A percentile compares a stretch with the other conserved stretches of the same genome.
Evolutionary conservation across 2,888 invertebrate species (phyloP).

Genomic region (Rhodophaea formosa): DNA sequence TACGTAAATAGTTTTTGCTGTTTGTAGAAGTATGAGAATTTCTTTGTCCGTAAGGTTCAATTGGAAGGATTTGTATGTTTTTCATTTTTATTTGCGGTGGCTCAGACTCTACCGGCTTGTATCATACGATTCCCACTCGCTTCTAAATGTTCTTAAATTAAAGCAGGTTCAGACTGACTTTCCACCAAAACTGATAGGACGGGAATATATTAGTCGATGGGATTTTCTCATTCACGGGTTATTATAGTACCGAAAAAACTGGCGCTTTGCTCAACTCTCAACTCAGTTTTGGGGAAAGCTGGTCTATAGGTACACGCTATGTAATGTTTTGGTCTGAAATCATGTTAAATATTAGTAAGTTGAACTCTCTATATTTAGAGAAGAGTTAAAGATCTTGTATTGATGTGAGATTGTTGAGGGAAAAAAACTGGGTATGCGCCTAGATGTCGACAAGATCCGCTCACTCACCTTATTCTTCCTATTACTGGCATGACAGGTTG

Average conservation of each 20-base stretch:
- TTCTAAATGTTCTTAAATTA: neutral
- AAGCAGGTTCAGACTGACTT: neutral
- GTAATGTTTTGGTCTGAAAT: neutral
- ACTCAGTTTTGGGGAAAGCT: neutral
- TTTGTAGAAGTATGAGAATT: neutral
- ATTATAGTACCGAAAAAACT: too few species aligned
- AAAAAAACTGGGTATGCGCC: too few species aligned
- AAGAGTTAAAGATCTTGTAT: too few species aligned
- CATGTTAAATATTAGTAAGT: neutral
- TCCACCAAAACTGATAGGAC: neutral
- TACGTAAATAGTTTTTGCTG: too few species aligned
- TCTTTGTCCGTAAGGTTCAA: neutral
- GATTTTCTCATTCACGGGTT: too few species aligned
- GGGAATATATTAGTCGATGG: neutral
- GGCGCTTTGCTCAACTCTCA: too few species aligned
- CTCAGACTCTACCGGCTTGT: conserved; percentile 7
- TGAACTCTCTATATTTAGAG: too few species aligned
- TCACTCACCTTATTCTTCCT: too few species aligned
- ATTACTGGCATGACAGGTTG: too few species aligned
- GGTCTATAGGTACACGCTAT: neutral
- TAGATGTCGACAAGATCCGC: too few species aligned
- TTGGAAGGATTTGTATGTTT: neutral
- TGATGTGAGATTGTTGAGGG: too few species aligned
- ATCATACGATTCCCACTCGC: conserved; percentile 7
- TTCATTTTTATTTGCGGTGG: neutral